Percentiles rank a stretch among this genome's conserved stretches.
Evolutionary conservation across 2,113 vertebrate species (phyloP).

Genomic region (Hylia prasina): DNA sequence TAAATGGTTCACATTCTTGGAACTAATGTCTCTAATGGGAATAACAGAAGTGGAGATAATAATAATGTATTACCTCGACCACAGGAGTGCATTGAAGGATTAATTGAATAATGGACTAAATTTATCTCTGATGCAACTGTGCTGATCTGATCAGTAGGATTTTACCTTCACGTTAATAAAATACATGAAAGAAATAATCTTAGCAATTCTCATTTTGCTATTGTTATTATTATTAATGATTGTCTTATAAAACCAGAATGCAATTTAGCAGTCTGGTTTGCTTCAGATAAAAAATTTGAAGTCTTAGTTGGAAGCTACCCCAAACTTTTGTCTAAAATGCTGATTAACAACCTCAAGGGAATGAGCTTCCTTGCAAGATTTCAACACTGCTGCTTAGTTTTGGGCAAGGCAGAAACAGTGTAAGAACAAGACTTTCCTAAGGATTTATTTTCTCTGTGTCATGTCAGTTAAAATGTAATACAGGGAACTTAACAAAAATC

Average conservation of each 20-base stretch:
- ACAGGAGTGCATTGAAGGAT: constrained; percentile 1
- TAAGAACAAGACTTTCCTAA: background rate
- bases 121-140: constrained; percentile 9
- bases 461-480: background rate
- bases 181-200: constrained; percentile 1
- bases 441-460: background rate
- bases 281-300: constrained; percentile 51
- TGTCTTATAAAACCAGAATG: background rate
- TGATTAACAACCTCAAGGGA: constrained; percentile 43
- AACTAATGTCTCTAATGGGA: constrained; percentile 40
- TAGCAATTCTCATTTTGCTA: background rate
- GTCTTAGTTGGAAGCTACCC: constrained; percentile 18
- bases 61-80: constrained; percentile 10
- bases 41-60: constrained; percentile 25
- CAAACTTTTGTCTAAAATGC: constrained; percentile 24
- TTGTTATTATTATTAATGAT: constrained; percentile 40
- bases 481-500: background rate
- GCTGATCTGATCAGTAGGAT: background rate
- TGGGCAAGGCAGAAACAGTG: background rate
- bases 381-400: background rate
- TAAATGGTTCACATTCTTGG: constrained; percentile 48
- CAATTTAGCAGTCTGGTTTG: constrained; percentile 33
- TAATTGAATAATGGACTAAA: constrained; percentile 48
- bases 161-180: constrained; percentile 12
- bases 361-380: constrained; percentile 1